These are phyloP conservation scores for Apteryx mantelli DNA, from an alignment of 2,113 vertebrate genomes.

Conservation along the genomic window DNA sequence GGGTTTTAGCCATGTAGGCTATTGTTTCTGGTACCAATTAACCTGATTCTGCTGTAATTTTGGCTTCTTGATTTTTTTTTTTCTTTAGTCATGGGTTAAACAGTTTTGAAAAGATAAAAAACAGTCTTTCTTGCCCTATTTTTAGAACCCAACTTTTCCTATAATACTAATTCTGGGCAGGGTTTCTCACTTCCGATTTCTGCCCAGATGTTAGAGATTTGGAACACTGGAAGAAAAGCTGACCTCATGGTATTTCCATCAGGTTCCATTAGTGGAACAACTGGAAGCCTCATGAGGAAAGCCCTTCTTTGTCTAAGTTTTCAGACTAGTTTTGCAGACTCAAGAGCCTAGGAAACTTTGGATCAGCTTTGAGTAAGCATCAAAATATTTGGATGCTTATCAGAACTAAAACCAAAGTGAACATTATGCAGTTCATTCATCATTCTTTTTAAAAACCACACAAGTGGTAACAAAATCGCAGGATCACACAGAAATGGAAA, in stretches of 20 bases:
- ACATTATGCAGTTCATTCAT: conserved; percentile 14
- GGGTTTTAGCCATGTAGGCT: neutral
- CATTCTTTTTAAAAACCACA: neutral
- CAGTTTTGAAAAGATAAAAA: neutral
- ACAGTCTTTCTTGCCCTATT: neutral
- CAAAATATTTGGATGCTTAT: conserved; percentile 57
- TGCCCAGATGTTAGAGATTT: conserved; percentile 69
- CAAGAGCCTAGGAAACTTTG: conserved; percentile 61
- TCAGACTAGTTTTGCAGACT: conserved; percentile 58
- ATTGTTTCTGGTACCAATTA: neutral
- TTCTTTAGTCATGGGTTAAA: neutral
- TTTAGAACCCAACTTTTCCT: conserved; percentile 52
- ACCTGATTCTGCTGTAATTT: neutral
- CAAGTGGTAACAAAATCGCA: neutral
- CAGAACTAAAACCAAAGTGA: conserved; percentile 24
- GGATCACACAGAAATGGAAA: neutral
- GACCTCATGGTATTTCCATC: conserved; percentile 71
- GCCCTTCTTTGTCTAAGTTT: conserved; percentile 39
- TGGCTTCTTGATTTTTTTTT: neutral
- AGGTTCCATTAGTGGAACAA: conserved; percentile 64
- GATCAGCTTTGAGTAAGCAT: conserved; percentile 60
- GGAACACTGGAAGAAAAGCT: conserved; percentile 68
- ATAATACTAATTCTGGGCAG: conserved; percentile 36
- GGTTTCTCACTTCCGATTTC: conserved; percentile 61
- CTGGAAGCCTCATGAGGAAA: conserved; percentile 69